Conservation (phyloP, 2,888 invertebrate genomes). For the Xestia xanthographa region DNA sequence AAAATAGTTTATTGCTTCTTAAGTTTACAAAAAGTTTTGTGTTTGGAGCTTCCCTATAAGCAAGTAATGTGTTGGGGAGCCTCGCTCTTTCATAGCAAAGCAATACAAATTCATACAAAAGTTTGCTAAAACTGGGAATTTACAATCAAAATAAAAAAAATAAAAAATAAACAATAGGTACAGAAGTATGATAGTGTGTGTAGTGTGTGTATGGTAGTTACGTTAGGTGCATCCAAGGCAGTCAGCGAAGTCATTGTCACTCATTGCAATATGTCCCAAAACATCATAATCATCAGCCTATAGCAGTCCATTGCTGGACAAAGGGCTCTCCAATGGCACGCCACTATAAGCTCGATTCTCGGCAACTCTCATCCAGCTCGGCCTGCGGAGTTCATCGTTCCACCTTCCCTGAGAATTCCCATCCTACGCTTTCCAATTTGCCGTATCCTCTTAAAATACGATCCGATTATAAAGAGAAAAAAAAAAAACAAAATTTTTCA, state of each 20-base stretch:
- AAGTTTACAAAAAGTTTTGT: no score
- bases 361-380: neutral
- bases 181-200: no score
- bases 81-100: no score
- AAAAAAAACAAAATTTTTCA: neutral
- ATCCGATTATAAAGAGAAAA: neutral
- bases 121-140: no score
- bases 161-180: no score
- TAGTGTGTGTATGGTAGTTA: no score
- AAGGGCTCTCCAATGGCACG: neutral
- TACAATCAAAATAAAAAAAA: no score
- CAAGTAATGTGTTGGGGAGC: no score
- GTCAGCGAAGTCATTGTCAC: neutral
- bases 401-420: neutral
- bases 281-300: neutral
- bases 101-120: no score
- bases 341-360: neutral
- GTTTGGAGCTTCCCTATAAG: no score
- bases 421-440: neutral
- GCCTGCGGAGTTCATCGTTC: neutral
- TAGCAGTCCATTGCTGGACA: neutral
- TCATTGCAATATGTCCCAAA: neutral
- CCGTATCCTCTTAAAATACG: neutral
- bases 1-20: no score
- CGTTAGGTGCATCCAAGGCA: neutral